Evolutionary conservation across 2,888 invertebrate genomes (phyloP).

Genomic region (Eristalinus aeneus): DNA sequence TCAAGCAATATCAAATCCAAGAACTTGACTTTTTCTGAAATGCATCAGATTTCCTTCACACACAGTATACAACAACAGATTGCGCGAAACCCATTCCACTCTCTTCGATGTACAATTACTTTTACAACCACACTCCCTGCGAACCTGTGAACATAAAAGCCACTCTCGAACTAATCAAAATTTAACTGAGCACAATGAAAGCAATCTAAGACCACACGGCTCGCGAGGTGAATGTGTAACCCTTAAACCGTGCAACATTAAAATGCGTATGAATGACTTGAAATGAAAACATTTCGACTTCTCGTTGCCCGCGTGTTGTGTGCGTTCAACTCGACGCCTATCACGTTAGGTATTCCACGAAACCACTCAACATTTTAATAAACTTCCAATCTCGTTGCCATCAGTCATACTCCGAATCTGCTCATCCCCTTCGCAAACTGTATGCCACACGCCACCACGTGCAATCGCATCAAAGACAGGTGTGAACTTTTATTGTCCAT

Average conservation of each 20-base stretch:
- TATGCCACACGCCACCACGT: neutral
- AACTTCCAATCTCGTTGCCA: conserved; percentile 22
- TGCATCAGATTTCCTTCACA: neutral
- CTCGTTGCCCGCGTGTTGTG: neutral
- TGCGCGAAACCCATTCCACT: neutral
- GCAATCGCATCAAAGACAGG: conserved; percentile 36
- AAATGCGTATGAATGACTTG: neutral
- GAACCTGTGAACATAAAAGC: neutral
- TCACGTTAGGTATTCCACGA: neutral
- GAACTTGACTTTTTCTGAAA: too few relatives aligned
- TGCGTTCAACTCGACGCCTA: neutral
- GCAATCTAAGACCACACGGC: neutral
- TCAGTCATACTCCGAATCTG: neutral
- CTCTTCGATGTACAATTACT: neutral
- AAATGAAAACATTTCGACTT: neutral
- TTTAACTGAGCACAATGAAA: neutral
- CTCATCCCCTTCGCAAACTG: neutral
- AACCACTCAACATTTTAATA: conserved; percentile 43
- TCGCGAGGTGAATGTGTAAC: neutral
- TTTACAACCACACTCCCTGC: neutral
- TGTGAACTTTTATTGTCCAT: conserved; percentile 57
- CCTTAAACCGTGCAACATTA: neutral
- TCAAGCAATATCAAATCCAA: too few relatives aligned
- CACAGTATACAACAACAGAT: neutral
- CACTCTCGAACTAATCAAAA: neutral